Evolutionary conservation across 2,888 invertebrate species (phyloP), one percentile per base, ranked within the genome.

Genomic region (Ephialtes manifestator): DNA sequence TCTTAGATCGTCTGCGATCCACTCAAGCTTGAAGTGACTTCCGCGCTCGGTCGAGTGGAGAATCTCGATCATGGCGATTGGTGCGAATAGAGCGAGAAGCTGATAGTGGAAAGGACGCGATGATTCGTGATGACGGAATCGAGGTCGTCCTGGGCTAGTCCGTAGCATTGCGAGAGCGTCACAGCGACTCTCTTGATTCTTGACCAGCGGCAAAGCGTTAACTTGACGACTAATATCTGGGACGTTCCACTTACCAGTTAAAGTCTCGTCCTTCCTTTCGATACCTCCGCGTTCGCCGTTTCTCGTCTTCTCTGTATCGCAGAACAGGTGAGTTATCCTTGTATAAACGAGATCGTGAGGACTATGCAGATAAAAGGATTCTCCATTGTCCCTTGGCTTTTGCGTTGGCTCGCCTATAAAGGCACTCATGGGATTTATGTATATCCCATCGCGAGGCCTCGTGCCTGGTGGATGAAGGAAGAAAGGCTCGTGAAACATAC

Each of bases 301-400:
- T 87, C 90, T 85, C 58, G 87, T 53, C 79, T 89, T 91, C 55
- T 91, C 92, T 88, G 89, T 88, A 51, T 91, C 95, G 92, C 97
- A 96, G 94, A 98, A 98, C 85, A 98, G 95, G 92, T 97, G 97
- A 74, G 97, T 96, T 70, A 98, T 97, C 74, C 98, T 96, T 93
- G 98, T 97, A 94, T 98, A 98, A 85, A 96, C 96, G 60, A 97
- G 95, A 89, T 97, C 97, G 82, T 97, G 97, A 0, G 97, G 97
- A 91, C 97, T 97, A 94, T 98, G 98, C 74, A 98, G 95, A 93
- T 97, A 98, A 95, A 98, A 98, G 7, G 97, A 96, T 90, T 96
- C 96, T 15, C 79, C 79, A n/a, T 90, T 86, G 84, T 93, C 92
- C 87, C 92, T 92, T 8, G 91, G 87, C 65, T 91, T 92, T 77